These are phyloP conservation scores for Chionomys nivalis DNA, from an alignment of 2,113 vertebrate genomes.

Conservation along the genomic window DNA sequence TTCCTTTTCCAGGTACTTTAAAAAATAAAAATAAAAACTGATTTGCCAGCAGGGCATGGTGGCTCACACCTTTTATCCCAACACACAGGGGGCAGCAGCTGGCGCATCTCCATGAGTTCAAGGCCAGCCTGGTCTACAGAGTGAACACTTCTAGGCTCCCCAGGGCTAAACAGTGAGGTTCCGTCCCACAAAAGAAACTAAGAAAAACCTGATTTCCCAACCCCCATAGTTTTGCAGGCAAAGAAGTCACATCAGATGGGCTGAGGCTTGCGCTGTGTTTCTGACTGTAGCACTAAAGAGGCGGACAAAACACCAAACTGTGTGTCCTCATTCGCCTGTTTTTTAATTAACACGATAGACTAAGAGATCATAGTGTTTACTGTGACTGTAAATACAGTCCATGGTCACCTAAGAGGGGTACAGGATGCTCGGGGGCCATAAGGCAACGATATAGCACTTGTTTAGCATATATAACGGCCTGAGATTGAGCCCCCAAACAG, in stretches of 20 bases:
- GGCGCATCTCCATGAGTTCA: neutral
- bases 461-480: neutral
- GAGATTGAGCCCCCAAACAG: neutral
- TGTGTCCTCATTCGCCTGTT: neutral
- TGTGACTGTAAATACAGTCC: neutral
- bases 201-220: neutral
- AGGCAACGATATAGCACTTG: neutral
- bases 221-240: neutral
- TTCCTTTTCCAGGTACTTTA: neutral
- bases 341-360: neutral
- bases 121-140: neutral
- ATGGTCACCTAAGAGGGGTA: neutral
- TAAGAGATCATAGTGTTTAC: neutral
- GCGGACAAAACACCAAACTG: fast-evolving
- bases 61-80: neutral
- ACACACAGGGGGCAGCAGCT: neutral
- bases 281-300: neutral
- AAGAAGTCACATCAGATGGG: neutral
- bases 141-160: too few species aligned
- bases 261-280: neutral
- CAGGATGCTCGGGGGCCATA: neutral
- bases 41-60: neutral
- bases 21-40: neutral
- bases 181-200: neutral
- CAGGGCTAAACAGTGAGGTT: neutral